Evolutionary conservation across 2,113 vertebrate genomes (phyloP), one percentile per base, ranked within the genome.

Genomic region (Crotalus horridus): DNA sequence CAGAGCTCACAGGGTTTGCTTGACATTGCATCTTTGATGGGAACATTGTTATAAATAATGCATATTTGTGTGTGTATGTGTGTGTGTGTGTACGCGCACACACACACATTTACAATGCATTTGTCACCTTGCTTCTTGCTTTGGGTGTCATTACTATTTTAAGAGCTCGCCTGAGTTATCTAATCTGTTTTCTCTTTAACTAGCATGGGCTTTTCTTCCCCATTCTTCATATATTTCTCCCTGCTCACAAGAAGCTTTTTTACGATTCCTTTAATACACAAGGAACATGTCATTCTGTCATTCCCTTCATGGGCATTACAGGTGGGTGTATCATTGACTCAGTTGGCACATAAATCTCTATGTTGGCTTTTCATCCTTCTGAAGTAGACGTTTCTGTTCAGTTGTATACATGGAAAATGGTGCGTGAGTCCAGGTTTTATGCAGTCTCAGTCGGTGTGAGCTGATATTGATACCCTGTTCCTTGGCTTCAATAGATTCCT

Each of bases 401-500:
- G 12, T 87, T 54, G 88, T 93, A 87, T 93, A 86, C 53, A 29
- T 85, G 94, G 15, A 0, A 1, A 88, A 56, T 85, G 23, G 5
- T 59, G 87, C 12, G 15, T 48, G 3, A 9, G 92, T 55, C 90
- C 81, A 9, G 10, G 23, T 90, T 91, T 9, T 48, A 0, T 94
- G 89, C 93, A 89, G 91, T 94, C n/a, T 92, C 33, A 46, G 91
- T 91, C 59, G 91, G 85, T 53, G 1, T 91, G 46, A 94, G 91
- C 94, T 96, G 94, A 96, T 93, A 17, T 90, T 93, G 89, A 93
- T 97, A 74, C 98, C 93, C 95, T 98, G 95, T 98, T 97, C 97
- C 98, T 97, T 98, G 97, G 96, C 97, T 97, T 97, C 95, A 97
- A 96, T 98, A 99, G 99, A 99, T 98, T 97, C 98, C 98, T 96